Percentiles rank a stretch among this genome's conserved stretches.
Evolutionary conservation across 2,113 vertebrate species (phyloP).

Genomic region (Barbus barbus): DNA sequence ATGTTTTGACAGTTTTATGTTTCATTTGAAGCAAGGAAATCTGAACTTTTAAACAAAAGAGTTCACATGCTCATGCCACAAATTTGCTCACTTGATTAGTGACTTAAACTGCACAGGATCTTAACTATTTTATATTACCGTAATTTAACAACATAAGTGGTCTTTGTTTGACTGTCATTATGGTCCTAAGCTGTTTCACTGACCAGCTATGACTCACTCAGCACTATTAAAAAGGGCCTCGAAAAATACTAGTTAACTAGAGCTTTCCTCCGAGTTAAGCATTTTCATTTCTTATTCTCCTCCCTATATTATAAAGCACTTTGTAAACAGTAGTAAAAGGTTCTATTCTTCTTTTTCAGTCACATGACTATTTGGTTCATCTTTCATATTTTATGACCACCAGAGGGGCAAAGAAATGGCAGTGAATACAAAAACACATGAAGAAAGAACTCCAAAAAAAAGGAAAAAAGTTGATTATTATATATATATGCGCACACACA

Average conservation of each 20-base stretch:
- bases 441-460: too few species aligned
- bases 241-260: too few species aligned
- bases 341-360: not conserved
- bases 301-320: not conserved
- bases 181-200: too few species aligned
- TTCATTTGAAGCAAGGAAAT: not conserved
- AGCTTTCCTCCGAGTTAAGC: not conserved
- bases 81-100: not conserved
- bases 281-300: too few species aligned
- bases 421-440: not conserved
- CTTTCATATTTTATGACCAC: not conserved
- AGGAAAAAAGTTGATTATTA: too few species aligned
- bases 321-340: not conserved
- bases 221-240: not conserved
- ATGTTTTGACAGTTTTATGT: not conserved
- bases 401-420: not conserved
- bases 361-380: not conserved
- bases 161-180: too few species aligned
- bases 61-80: too few species aligned
- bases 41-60: not conserved
- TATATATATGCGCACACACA: too few species aligned
- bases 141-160: not conserved
- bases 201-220: not conserved
- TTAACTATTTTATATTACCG: not conserved
- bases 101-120: not conserved